These are phyloP conservation scores for Tribolium freemani DNA, from an alignment of 2,888 invertebrate genomes.

Conservation along the genomic window DNA sequence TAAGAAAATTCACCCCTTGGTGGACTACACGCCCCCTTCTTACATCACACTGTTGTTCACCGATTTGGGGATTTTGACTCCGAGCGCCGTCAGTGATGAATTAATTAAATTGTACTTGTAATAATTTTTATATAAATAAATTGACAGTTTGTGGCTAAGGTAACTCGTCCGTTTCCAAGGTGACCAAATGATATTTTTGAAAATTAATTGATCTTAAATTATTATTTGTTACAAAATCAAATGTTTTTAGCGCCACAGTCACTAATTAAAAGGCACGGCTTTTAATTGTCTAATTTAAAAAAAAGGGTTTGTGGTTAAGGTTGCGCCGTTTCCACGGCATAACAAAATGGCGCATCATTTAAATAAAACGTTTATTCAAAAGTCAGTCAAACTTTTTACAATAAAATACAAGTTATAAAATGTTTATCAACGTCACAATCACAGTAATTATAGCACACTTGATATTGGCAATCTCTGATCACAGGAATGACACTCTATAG, in stretches of 20 bases:
- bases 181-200: no score
- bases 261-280: no score
- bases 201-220: no score
- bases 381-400: constrained; percentile 41
- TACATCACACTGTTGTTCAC: constrained; percentile 95
- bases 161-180: no score
- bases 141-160: no score
- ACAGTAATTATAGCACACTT: not conserved
- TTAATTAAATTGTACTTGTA: constrained; percentile 95
- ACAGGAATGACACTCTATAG: constrained; percentile 63
- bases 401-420: constrained; percentile 23
- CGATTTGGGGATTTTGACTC: constrained; percentile 95
- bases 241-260: no score
- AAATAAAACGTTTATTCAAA: constrained; percentile 38
- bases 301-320: no score
- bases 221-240: not conserved
- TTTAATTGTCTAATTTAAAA: no score
- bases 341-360: no score
- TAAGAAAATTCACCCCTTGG: constrained; percentile 83
- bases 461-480: constrained; percentile 26
- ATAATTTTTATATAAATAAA: not conserved
- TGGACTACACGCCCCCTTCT: constrained; percentile 97
- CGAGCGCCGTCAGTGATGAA: constrained; percentile 98
- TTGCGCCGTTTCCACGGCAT: no score
- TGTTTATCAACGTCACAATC: constrained; percentile 2